These are phyloP conservation scores for Sericinus montela DNA, from an alignment of 2,888 invertebrate genomes.

Conservation along the genomic window DNA sequence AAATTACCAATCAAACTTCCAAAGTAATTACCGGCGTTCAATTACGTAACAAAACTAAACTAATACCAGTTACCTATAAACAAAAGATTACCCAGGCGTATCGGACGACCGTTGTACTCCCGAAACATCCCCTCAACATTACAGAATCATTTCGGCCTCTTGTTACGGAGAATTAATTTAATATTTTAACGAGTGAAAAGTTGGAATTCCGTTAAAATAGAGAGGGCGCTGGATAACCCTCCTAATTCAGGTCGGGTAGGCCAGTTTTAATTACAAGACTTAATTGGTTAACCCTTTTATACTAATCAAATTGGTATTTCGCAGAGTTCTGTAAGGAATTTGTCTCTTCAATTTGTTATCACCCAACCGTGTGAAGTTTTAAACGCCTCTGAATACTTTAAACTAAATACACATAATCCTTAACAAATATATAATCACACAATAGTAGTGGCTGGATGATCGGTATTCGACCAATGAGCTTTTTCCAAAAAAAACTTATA, in stretches of 20 bases:
- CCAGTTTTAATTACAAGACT: constrained; percentile 37
- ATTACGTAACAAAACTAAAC: background rate
- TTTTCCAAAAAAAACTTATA: no score
- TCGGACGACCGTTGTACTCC: constrained; percentile 8
- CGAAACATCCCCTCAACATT: constrained; percentile 13
- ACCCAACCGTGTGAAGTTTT: background rate
- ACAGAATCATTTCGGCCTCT: constrained; percentile 11
- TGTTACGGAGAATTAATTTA: constrained; percentile 20
- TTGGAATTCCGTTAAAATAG: constrained; percentile 24
- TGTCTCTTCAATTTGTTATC: background rate
- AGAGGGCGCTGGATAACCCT: constrained; percentile 22
- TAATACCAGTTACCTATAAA: constrained; percentile 1
- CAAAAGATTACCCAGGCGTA: constrained; percentile 11
- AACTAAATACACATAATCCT: no score
- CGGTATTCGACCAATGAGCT: no score
- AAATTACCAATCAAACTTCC: background rate
- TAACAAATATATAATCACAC: no score
- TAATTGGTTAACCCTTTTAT: constrained; percentile 28
- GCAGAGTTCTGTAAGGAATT: constrained; percentile 2
- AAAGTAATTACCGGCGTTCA: no score
- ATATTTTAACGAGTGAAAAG: constrained; percentile 22
- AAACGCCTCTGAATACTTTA: no score
- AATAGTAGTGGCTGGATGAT: no score
- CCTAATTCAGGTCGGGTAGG: constrained; percentile 12
- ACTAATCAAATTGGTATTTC: constrained; percentile 26